Evolutionary conservation across 2,888 invertebrate species (phyloP).

Genomic region (Epirrhoe alternata): DNA sequence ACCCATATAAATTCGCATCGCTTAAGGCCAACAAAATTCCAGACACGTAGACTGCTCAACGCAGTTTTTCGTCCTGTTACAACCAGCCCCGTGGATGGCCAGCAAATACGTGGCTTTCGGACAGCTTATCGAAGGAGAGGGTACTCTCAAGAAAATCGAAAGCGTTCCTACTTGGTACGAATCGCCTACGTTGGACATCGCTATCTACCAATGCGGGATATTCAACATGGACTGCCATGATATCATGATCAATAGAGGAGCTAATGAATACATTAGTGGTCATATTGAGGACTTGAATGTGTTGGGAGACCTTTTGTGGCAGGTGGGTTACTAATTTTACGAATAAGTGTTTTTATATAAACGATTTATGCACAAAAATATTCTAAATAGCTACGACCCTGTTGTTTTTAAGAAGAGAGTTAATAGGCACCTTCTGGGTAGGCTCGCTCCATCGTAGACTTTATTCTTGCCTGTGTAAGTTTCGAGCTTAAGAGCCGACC

Average conservation of each 20-base stretch:
- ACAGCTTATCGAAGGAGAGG: constrained; percentile 88
- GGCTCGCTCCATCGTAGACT: too few species aligned
- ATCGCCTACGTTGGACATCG: constrained; percentile 73
- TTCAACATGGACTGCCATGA: constrained; percentile 71
- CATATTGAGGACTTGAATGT: constrained; percentile 69
- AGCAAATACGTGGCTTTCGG: constrained; percentile 90
- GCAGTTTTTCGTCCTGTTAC: constrained; percentile 88
- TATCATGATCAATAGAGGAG: constrained; percentile 62
- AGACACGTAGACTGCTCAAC: constrained; percentile 87
- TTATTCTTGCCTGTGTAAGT: too few species aligned
- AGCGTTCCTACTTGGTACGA: constrained; percentile 86
- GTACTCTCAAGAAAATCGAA: constrained; percentile 86
- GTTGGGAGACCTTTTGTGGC: constrained; percentile 59
- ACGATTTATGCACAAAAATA: too few species aligned
- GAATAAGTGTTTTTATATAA: neutral
- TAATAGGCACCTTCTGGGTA: too few species aligned
- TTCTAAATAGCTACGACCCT: too few species aligned
- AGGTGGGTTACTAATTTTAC: constrained; percentile 50
- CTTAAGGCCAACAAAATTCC: constrained; percentile 29
- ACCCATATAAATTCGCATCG: too few species aligned
- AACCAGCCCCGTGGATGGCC: constrained; percentile 89
- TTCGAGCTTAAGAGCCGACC: too few species aligned
- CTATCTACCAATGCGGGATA: constrained; percentile 64
- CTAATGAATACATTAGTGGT: constrained; percentile 63
- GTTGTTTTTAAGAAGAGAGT: too few species aligned